phyloP scores from a whole-genome alignment of 92 coral and sea anemone genomes.

The Epizoanthus stellaris region DNA sequence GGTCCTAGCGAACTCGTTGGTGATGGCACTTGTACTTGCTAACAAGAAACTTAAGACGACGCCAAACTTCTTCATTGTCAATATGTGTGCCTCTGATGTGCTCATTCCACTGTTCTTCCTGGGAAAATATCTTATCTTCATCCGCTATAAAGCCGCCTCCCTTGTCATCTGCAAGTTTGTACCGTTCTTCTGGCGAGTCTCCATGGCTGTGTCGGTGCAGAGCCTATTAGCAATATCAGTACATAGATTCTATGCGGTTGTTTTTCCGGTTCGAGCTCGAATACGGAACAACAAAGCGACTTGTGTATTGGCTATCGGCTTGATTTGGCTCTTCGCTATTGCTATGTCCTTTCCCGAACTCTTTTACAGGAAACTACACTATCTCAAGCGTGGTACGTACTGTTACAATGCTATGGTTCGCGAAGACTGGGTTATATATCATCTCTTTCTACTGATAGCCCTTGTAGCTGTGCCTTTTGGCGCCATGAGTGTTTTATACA shows the following conservation, averaged over 20 bases:
- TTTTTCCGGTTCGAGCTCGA: conserved; percentile 22
- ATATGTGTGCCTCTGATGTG: conserved; percentile 32
- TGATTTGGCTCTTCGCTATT: conserved; percentile 27
- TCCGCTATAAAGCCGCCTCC: conserved; percentile 5
- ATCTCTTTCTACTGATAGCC: background rate
- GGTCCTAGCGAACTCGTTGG: conserved; percentile 7
- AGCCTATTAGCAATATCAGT: conserved; percentile 20
- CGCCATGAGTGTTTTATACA: conserved; percentile 18
- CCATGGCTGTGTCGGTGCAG: conserved; percentile 40
- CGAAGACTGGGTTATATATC: conserved; percentile 22
- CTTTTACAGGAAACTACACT: conserved; percentile 5
- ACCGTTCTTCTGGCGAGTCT: conserved; percentile 9
- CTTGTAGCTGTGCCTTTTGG: conserved; percentile 35
- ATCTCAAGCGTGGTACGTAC: background rate
- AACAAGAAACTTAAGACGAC: conserved; percentile 5
- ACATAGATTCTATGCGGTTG: conserved; percentile 30
- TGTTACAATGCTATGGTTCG: conserved; percentile 13
- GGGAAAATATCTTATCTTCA: conserved; percentile 20
- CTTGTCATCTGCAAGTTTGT: conserved; percentile 34
- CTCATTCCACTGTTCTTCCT: conserved; percentile 24
- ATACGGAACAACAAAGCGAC: background rate
- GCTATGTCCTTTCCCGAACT: conserved; percentile 24
- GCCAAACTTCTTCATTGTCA: conserved; percentile 24
- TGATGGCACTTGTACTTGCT: conserved; percentile 21
- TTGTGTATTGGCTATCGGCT: background rate